phyloP scores from a whole-genome alignment of 64 coral and sea anemone species.

The Platygyra sinensis region DNA sequence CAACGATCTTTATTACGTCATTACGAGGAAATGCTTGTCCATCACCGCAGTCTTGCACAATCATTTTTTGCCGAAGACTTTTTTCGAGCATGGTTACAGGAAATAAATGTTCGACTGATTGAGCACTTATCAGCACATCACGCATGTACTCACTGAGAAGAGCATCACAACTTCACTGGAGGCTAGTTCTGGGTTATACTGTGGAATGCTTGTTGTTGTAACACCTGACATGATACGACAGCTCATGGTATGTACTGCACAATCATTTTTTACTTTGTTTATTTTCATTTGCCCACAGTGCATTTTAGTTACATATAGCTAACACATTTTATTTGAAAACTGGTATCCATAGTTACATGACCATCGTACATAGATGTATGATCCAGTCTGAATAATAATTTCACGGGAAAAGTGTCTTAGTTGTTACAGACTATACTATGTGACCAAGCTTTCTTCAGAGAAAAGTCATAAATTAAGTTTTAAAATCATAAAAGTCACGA shows the following conservation, averaged over 20 bases:
- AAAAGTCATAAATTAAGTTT: too few species aligned
- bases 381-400: too few species aligned
- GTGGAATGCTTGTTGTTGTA: slow-evolving; percentile 3
- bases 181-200: not conserved
- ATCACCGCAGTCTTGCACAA: not conserved
- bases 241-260: slow-evolving; percentile 28
- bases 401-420: too few species aligned
- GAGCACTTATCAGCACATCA: not conserved
- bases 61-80: not conserved
- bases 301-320: not conserved
- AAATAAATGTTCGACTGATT: not conserved
- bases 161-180: not conserved
- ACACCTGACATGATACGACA: not conserved
- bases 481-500: too few species aligned
- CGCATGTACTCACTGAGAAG: not conserved
- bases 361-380: not conserved
- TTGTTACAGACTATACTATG: too few species aligned
- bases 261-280: slow-evolving; percentile 25
- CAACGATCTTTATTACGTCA: not conserved
- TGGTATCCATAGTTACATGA: not conserved
- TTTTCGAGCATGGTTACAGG: not conserved
- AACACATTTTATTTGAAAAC: not conserved
- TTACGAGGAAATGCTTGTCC: not conserved
- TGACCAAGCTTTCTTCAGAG: too few species aligned
- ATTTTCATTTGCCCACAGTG: not conserved